These are phyloP conservation scores for Xenopus tropicalis DNA, from an alignment of 2,113 vertebrate genomes.

Conservation along the genomic window DNA sequence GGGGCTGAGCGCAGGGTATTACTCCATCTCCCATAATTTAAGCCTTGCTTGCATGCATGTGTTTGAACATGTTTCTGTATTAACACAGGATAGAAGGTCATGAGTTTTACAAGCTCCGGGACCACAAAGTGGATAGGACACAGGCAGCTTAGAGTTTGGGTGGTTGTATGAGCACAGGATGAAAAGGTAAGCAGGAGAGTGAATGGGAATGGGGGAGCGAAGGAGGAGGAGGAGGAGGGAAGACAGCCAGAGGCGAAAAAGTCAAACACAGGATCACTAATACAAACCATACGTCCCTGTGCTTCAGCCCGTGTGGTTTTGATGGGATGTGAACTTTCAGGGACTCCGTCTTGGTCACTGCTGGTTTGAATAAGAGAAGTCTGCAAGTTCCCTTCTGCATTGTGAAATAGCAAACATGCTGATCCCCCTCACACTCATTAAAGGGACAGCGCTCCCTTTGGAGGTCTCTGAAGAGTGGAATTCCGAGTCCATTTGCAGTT, in stretches of 20 bases:
- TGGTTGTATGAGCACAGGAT: constrained; percentile 36
- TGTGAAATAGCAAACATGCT: neutral
- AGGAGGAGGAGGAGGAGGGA: constrained; percentile 58
- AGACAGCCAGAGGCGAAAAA: constrained; percentile 65
- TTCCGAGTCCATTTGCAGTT: too few relatives aligned
- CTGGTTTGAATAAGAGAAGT: constrained; percentile 37
- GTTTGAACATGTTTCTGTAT: constrained; percentile 36
- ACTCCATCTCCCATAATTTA: neutral
- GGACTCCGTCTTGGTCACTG: constrained; percentile 53
- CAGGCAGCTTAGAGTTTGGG: constrained; percentile 32
- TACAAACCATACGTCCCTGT: constrained; percentile 75
- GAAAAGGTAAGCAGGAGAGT: constrained; percentile 34
- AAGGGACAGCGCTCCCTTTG: too few relatives aligned
- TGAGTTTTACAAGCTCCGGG: constrained; percentile 33
- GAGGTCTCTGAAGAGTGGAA: too few relatives aligned
- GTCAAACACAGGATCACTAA: constrained; percentile 73
- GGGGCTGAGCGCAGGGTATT: neutral
- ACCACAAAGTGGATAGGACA: constrained; percentile 28
- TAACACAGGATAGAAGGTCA: constrained; percentile 33
- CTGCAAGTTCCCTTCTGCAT: constrained; percentile 12
- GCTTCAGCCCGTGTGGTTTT: constrained; percentile 61
- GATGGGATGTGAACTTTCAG: constrained; percentile 61
- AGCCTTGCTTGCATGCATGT: constrained; percentile 1
- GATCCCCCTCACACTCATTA: neutral
- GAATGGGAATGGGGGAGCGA: constrained; percentile 48